Percentiles rank a stretch among this genome's conserved stretches.
Conservation (phyloP, 2,113 vertebrate genomes). For the Lamprologus speciosus region DNA sequence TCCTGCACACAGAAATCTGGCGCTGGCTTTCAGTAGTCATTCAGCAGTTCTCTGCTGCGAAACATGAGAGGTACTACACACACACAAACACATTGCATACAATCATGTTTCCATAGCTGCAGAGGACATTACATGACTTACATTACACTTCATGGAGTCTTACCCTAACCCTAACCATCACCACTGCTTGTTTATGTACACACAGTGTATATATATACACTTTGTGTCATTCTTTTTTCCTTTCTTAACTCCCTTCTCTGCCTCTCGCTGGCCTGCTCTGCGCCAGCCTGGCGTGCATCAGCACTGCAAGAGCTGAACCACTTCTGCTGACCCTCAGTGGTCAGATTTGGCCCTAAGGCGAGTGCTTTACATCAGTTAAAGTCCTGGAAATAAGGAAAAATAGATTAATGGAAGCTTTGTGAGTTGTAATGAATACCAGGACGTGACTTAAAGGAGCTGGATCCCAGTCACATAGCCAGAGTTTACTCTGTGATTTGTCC, state of each 20-base stretch:
- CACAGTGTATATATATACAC: not conserved
- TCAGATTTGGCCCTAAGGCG: not conserved
- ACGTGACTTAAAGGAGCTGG: not conserved
- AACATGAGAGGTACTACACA: not conserved
- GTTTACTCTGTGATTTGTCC: slow-evolving; percentile 22
- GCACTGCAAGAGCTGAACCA: not conserved
- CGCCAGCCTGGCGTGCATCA: not conserved
- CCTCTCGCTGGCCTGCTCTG: not conserved
- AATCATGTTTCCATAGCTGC: not conserved
- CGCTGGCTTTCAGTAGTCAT: slow-evolving; percentile 14
- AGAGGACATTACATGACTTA: not conserved
- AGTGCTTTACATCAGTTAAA: not conserved
- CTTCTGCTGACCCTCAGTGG: not conserved
- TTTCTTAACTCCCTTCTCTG: not conserved
- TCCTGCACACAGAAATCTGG: slow-evolving; percentile 22
- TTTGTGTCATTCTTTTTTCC: not conserved
- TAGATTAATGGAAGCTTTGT: not conserved
- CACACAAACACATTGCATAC: not conserved
- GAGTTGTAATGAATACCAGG: slow-evolving; percentile 1
- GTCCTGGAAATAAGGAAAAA: not conserved
- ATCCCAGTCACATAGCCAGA: not conserved
- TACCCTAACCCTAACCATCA: not conserved
- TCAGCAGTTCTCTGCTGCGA: slow-evolving; percentile 20
- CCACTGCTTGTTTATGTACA: not conserved
- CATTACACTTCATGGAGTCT: not conserved